phyloP scores from a whole-genome alignment of 2,888 invertebrate genomes.

The Eilema griseolum region DNA sequence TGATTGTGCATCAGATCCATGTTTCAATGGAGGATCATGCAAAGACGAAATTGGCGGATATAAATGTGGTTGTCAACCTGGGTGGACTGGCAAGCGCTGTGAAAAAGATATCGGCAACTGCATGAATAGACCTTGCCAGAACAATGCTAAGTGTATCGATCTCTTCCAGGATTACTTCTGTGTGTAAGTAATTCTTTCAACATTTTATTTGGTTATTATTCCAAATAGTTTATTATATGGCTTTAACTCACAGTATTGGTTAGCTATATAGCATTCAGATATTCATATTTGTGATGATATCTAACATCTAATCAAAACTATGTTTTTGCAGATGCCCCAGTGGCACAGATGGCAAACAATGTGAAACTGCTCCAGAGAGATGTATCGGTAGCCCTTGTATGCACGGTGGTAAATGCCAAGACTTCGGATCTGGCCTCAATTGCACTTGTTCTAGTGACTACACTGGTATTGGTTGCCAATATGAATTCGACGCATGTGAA shows the following conservation, averaged over 20 bases:
- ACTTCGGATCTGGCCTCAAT: constrained; percentile 97
- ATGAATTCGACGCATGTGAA: constrained; percentile 97
- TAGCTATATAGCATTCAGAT: neutral
- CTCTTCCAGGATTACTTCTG: constrained; percentile 97
- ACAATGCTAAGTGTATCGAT: constrained; percentile 96
- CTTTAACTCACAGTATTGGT: neutral
- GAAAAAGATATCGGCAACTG: constrained; percentile 96
- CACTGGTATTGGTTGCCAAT: constrained; percentile 96
- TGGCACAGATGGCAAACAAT: constrained; percentile 98
- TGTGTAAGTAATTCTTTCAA: constrained; percentile 88
- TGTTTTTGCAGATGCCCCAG: constrained; percentile 91
- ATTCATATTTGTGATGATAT: neutral
- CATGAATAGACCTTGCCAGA: constrained; percentile 95
- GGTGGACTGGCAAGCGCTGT: constrained; percentile 95
- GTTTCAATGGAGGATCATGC: constrained; percentile 95
- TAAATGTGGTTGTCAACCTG: constrained; percentile 93
- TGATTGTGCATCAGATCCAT: constrained; percentile 94
- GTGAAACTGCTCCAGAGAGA: constrained; percentile 98
- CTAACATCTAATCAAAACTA: constrained; percentile 1
- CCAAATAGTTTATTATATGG: too few relatives aligned
- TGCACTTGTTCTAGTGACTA: constrained; percentile 96
- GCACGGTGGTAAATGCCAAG: constrained; percentile 98
- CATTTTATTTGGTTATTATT: neutral
- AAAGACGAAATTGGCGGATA: constrained; percentile 94
- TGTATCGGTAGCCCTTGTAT: constrained; percentile 97